phyloP scores from a whole-genome alignment of 2,888 invertebrate species.

The Pyrrhia umbra region DNA sequence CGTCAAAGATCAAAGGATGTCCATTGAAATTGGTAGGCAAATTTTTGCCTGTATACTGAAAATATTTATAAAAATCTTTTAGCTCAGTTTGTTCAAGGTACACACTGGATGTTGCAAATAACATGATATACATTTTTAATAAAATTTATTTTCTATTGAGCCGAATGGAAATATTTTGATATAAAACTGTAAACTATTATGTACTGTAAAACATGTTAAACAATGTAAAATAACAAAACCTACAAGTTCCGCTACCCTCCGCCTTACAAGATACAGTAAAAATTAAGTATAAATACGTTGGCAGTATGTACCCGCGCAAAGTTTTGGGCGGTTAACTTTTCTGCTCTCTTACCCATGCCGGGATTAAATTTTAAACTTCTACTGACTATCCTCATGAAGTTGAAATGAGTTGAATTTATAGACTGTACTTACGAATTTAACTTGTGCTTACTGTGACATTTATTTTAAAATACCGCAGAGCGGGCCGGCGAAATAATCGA shows the following conservation, averaged over 20 bases:
- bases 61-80: not conserved
- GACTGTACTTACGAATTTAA: conserved; percentile 72
- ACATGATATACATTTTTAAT: not conserved
- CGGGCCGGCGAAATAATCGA: conserved; percentile 24
- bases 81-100: not conserved
- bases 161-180: not conserved
- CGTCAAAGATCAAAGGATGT: not conserved
- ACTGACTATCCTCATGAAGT: conserved; percentile 83
- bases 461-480: conserved; percentile 41
- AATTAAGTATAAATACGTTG: conserved; percentile 62
- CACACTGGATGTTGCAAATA: not conserved
- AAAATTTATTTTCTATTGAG: not conserved
- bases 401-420: conserved; percentile 83
- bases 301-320: conserved; percentile 64
- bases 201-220: not conserved
- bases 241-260: not conserved
- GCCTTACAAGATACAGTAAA: conserved; percentile 50
- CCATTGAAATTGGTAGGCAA: not conserved
- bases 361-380: conserved; percentile 87
- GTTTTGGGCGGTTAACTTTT: conserved; percentile 85
- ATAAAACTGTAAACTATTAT: no score
- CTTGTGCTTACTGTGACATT: conserved; percentile 60
- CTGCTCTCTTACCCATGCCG: conserved; percentile 80
- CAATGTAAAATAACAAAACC: conserved; percentile 10
- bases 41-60: not conserved